phyloP scores from a whole-genome alignment of 2,113 vertebrate species.

The Upupa epops region DNA sequence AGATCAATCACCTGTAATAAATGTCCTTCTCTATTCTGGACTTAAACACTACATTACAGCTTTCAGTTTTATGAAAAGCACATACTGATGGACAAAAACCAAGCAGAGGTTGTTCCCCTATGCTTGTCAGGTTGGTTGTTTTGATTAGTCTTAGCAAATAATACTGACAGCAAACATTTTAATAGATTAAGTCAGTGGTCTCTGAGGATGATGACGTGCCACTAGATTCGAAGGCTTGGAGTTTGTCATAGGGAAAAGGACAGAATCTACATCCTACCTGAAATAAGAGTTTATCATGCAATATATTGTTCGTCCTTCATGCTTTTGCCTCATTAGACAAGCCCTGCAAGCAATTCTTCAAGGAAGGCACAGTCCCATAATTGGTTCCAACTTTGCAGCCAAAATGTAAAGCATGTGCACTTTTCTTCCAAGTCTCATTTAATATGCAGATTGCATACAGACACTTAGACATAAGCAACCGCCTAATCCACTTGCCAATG shows the following conservation, averaged over 20 bases:
- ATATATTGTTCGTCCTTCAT: neutral
- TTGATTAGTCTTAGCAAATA: neutral
- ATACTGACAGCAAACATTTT: neutral
- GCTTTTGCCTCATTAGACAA: neutral
- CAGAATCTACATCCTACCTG: neutral
- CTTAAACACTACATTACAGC: neutral
- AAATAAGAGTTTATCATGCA: neutral
- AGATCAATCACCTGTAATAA: neutral
- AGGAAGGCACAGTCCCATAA: slow-evolving; percentile 28
- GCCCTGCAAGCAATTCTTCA: neutral
- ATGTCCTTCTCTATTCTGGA: neutral
- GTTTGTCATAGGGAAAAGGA: neutral
- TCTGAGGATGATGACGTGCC: neutral
- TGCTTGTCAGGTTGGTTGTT: neutral
- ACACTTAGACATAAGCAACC: slow-evolving; percentile 31
- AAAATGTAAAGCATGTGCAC: slow-evolving; percentile 50
- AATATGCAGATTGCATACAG: slow-evolving; percentile 44
- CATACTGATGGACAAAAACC: neutral
- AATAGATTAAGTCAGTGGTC: neutral
- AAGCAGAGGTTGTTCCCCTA: neutral
- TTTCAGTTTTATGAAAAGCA: neutral
- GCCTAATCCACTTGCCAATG: slow-evolving; percentile 47
- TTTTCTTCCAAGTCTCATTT: slow-evolving; percentile 43
- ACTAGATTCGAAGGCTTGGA: neutral
- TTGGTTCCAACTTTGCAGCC: neutral